phyloP scores from a whole-genome alignment of 1,140 invertebrate species.

The Reticulitermes speratus region DNA sequence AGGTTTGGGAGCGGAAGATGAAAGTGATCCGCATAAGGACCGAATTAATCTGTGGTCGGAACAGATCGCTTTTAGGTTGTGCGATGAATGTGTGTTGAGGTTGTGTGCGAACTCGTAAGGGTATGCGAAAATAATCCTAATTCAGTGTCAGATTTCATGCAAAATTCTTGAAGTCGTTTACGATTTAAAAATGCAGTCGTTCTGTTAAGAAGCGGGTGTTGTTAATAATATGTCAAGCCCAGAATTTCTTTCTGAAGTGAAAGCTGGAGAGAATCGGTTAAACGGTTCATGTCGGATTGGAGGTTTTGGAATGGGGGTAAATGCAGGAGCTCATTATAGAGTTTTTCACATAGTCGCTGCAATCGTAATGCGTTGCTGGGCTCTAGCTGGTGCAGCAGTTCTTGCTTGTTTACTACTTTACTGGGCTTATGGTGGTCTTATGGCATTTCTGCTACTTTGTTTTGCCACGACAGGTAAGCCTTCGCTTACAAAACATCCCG shows the following conservation, averaged over 20 bases:
- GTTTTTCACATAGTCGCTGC: not conserved
- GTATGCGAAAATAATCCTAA: too few species aligned
- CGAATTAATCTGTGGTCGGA: too few species aligned
- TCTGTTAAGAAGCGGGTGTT: not conserved
- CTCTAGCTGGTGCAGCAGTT: slow-evolving; percentile 56
- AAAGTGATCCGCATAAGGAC: too few species aligned
- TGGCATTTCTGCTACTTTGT: slow-evolving; percentile 67
- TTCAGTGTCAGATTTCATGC: too few species aligned
- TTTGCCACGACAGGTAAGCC: slow-evolving; percentile 63
- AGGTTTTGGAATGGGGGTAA: slow-evolving; percentile 9
- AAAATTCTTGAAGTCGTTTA: too few species aligned
- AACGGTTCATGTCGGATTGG: not conserved
- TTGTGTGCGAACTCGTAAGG: too few species aligned
- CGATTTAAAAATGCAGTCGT: not conserved
- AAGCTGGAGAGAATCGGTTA: not conserved
- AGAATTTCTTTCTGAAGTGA: not conserved
- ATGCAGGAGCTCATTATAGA: not conserved
- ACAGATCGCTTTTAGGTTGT: too few species aligned
- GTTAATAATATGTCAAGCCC: not conserved
- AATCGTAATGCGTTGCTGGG: slow-evolving; percentile 51
- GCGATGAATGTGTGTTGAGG: too few species aligned
- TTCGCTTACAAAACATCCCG: not conserved
- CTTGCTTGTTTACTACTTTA: slow-evolving; percentile 72
- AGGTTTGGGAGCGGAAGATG: too few species aligned
- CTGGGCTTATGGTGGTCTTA: slow-evolving; percentile 75